Evolutionary conservation across 2,888 invertebrate genomes (phyloP).

Genomic region (Clanis bilineata): DNA sequence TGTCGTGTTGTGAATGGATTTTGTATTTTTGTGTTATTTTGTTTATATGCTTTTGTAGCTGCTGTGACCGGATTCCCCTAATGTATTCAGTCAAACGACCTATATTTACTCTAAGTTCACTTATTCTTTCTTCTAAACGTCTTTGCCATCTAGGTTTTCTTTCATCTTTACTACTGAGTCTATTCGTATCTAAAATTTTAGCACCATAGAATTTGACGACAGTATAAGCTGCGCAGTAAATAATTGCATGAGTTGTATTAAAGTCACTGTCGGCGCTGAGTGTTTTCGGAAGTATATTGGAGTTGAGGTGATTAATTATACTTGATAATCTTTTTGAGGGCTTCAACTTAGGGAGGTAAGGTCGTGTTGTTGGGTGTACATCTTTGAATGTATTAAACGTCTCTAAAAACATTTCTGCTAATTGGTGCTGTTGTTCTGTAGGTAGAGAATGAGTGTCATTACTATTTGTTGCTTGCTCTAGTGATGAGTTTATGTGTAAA

Average conservation of each 20-base stretch:
- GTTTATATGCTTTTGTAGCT: no score
- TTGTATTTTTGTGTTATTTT: no score
- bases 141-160: background rate
- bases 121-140: background rate
- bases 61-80: no score
- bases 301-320: slow-evolving; percentile 4
- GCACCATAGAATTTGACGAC: slow-evolving; percentile 10
- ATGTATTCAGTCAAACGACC: no score
- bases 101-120: no score
- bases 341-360: slow-evolving; percentile 11
- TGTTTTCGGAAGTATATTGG: background rate
- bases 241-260: slow-evolving; percentile 7
- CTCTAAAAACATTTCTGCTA: background rate
- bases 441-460: background rate
- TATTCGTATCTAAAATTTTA: background rate
- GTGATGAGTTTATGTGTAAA: background rate
- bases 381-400: background rate
- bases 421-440: background rate
- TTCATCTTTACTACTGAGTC: background rate
- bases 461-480: background rate
- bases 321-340: slow-evolving; percentile 9
- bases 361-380: background rate
- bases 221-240: no score
- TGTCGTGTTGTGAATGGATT: no score
- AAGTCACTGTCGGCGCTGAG: background rate